These are phyloP conservation scores for Tenthredo amoena DNA, from an alignment of 2,888 invertebrate genomes.

Conservation along the genomic window DNA sequence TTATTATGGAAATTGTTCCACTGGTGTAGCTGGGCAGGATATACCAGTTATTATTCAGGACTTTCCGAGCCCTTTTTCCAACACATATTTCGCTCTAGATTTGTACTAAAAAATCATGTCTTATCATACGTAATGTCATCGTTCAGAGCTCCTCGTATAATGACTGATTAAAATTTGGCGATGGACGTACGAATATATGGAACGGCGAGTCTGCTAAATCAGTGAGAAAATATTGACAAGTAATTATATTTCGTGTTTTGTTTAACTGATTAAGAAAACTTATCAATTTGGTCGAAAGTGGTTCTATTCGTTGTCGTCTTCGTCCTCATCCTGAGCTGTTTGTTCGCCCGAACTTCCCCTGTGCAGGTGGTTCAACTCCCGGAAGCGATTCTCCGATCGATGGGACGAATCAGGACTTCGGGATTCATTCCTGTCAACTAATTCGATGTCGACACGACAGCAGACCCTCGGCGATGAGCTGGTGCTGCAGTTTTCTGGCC, in stretches of 20 bases:
- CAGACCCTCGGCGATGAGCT: constrained; percentile 38
- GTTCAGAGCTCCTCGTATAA: too few species aligned
- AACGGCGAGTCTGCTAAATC: background rate
- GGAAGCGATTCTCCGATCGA: constrained; percentile 69
- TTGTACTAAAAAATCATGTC: background rate
- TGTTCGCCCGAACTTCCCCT: constrained; percentile 40
- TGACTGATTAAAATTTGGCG: too few species aligned
- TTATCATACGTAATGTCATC: background rate
- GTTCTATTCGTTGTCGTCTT: background rate
- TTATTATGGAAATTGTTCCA: constrained; percentile 65
- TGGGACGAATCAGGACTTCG: constrained; percentile 71
- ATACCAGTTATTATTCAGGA: background rate
- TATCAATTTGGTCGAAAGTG: constrained; percentile 11
- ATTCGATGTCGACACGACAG: constrained; percentile 22
- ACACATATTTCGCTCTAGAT: background rate
- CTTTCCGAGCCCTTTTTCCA: background rate
- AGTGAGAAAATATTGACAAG: background rate
- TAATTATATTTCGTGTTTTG: background rate
- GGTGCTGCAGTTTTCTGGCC: constrained; percentile 43
- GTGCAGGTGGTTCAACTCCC: background rate
- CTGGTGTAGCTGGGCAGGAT: constrained; percentile 23
- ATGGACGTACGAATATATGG: background rate
- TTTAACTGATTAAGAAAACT: constrained; percentile 20
- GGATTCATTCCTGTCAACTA: constrained; percentile 33
- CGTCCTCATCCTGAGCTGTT: background rate